Conservation (phyloP, 35 echinoderm and acorn worm genomes). For the Apostichopus japonicus region DNA sequence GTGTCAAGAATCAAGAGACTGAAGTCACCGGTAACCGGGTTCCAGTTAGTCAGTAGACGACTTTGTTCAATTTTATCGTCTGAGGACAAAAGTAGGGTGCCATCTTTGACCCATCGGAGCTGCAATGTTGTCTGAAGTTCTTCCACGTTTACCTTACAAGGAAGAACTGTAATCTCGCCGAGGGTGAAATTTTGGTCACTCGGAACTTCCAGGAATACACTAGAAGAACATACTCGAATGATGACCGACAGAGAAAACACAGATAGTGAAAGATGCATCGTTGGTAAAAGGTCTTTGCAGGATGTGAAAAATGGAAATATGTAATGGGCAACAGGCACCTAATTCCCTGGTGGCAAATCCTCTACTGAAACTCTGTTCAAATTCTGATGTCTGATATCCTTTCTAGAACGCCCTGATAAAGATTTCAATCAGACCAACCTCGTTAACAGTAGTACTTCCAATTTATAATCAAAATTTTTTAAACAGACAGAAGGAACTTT, state of each 20-base stretch:
- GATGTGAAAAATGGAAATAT: too few species aligned
- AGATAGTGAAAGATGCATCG: too few species aligned
- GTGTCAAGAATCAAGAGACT: constrained; percentile 14
- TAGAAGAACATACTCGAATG: not conserved
- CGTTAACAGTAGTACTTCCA: too few species aligned
- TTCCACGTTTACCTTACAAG: constrained; percentile 15
- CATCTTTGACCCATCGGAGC: constrained; percentile 21
- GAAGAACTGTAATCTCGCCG: not conserved
- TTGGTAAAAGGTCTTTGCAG: too few species aligned
- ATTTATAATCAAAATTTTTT: too few species aligned
- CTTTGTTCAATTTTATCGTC: not conserved
- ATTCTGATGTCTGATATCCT: too few species aligned
- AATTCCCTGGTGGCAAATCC: too few species aligned
- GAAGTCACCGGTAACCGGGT: not conserved
- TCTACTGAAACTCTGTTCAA: too few species aligned
- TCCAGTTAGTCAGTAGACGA: not conserved
- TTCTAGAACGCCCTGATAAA: too few species aligned
- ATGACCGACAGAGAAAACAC: not conserved
- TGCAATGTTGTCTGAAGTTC: not conserved
- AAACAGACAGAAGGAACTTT: too few species aligned
- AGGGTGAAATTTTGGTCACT: constrained; percentile 8
- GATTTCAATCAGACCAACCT: too few species aligned
- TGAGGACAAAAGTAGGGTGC: not conserved
- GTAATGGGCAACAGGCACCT: too few species aligned
- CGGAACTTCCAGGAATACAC: constrained; percentile 5